A percentile compares a stretch with the other conserved stretches of the same genome.
These are phyloP conservation scores for Clarias batrachus DNA, from an alignment of 2,113 vertebrate species.

Conservation along the genomic window DNA sequence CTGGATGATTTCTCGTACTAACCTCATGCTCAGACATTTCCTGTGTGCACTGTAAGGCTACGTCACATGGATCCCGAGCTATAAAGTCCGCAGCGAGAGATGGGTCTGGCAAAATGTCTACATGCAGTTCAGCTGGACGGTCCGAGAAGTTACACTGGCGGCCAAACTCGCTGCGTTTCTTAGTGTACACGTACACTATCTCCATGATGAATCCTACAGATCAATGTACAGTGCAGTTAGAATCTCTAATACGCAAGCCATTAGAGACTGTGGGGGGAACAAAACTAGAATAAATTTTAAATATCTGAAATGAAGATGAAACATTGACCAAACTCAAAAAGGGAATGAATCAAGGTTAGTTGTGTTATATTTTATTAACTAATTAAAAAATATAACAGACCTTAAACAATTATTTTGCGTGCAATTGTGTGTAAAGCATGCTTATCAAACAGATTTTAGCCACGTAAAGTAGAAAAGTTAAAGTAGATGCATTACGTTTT, in stretches of 20 bases:
- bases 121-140: conserved; percentile 70
- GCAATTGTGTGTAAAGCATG: neutral
- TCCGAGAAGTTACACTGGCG: conserved; percentile 84
- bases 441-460: neutral
- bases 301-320: neutral
- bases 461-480: neutral
- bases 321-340: neutral
- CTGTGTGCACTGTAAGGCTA: conserved; percentile 68
- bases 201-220: conserved; percentile 75
- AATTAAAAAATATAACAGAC: neutral
- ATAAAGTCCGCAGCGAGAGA: conserved; percentile 70
- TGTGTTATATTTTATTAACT: neutral
- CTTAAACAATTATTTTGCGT: neutral
- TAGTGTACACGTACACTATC: conserved; percentile 79
- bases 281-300: neutral
- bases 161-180: conserved; percentile 85
- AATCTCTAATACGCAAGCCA: neutral
- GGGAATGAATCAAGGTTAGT: neutral
- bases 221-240: neutral
- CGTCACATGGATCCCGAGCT: conserved; percentile 73
- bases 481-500: neutral
- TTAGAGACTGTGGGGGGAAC: neutral
- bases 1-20: neutral
- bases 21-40: conserved; percentile 89
- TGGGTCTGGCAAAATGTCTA: conserved; percentile 80